Percentiles rank a stretch among this genome's conserved stretches.
Evolutionary conservation across 2,888 invertebrate genomes (phyloP).

Genomic region (Adelphocoris suturalis): DNA sequence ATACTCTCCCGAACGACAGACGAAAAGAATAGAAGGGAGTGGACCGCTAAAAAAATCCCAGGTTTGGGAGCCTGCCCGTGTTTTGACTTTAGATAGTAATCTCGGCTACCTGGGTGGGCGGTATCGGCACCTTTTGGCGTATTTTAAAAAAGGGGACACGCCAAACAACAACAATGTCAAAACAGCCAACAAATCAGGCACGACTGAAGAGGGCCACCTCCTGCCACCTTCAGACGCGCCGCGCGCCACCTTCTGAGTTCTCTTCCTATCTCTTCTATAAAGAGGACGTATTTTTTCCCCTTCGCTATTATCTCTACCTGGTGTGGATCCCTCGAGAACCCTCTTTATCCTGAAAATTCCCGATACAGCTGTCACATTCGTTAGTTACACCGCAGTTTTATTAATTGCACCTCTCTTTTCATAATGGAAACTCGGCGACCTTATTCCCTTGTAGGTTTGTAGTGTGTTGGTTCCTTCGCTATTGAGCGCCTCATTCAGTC

Average conservation of each 20-base stretch:
- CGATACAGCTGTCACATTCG: constrained; percentile 61
- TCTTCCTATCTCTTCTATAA: neutral
- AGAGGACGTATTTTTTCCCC: neutral
- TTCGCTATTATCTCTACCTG: constrained; percentile 45
- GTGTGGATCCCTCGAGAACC: neutral
- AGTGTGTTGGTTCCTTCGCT: neutral
- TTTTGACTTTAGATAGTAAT: constrained; percentile 62
- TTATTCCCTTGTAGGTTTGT: constrained; percentile 17
- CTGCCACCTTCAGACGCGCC: constrained; percentile 58
- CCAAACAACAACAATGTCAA: constrained; percentile 69
- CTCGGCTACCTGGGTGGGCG: constrained; percentile 69
- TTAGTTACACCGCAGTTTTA: constrained; percentile 45
- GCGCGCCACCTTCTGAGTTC: constrained; percentile 31
- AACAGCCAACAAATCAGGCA: constrained; percentile 68
- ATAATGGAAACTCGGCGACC: neutral
- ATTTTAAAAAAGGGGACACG: constrained; percentile 35
- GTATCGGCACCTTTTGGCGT: constrained; percentile 68
- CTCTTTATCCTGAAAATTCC: neutral
- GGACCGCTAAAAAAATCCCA: constrained; percentile 24
- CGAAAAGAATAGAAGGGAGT: constrained; percentile 31
- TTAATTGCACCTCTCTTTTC: constrained; percentile 50
- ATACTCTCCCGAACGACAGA: neutral
- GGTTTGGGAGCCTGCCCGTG: constrained; percentile 47
- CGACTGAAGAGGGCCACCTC: constrained; percentile 17
- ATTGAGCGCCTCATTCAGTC: constrained; percentile 17